Conservation (phyloP, 2,888 invertebrate genomes). For the Sabatieria punctata region DNA sequence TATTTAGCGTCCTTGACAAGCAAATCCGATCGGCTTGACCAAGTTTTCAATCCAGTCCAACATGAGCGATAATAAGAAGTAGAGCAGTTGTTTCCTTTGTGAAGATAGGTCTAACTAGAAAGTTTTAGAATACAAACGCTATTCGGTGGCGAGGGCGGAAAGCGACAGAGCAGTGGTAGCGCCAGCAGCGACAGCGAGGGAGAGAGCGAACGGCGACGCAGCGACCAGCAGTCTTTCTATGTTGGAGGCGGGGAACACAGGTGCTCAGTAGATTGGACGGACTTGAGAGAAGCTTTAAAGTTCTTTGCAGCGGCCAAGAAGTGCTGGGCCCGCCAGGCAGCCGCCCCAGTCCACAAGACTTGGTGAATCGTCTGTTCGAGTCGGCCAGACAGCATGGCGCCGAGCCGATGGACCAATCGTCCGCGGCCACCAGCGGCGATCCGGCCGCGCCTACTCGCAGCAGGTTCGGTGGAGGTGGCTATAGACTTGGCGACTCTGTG, state of each 20-base stretch:
- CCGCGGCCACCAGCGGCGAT: not conserved
- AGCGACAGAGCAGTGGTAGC: not conserved
- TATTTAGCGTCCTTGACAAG: too few species aligned
- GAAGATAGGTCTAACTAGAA: too few species aligned
- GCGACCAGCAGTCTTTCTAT: slow-evolving; percentile 7
- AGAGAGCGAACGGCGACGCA: not conserved
- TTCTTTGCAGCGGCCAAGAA: slow-evolving; percentile 10
- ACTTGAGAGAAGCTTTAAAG: not conserved
- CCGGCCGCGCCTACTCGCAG: not conserved
- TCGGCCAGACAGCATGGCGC: not conserved
- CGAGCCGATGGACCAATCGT: not conserved
- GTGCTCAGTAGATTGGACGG: not conserved
- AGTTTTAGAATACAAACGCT: too few species aligned
- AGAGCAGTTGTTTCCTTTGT: too few species aligned
- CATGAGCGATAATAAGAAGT: too few species aligned
- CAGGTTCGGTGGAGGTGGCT: slow-evolving; percentile 2
- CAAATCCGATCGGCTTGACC: not conserved
- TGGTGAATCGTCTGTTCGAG: slow-evolving; percentile 8
- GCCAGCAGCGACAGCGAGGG: not conserved
- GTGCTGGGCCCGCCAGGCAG: slow-evolving; percentile 7
- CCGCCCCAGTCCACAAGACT: not conserved
- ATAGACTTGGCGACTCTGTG: slow-evolving; percentile 2
- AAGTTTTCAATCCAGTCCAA: not conserved
- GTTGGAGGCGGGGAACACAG: slow-evolving; percentile 7
- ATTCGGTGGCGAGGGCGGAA: not conserved